Evolutionary conservation across 2,888 invertebrate genomes (phyloP).

Genomic region (Drosophila mayaguana): DNA sequence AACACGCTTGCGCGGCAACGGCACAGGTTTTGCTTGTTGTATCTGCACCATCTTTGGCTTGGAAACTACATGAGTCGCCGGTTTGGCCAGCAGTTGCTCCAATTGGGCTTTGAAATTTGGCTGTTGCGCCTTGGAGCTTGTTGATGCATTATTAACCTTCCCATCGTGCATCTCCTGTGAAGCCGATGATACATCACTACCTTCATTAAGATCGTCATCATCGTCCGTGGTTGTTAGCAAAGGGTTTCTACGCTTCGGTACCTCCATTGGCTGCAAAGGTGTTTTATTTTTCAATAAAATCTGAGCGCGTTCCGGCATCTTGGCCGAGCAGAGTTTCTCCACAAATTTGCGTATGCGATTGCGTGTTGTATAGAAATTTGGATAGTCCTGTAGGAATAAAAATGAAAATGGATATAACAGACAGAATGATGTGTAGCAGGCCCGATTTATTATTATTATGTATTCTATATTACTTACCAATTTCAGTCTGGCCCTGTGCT

Average conservation of each 20-base stretch:
- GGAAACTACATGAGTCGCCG: constrained; percentile 58
- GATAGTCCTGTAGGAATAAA: constrained; percentile 61
- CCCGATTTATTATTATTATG: no score
- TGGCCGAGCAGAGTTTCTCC: constrained; percentile 75
- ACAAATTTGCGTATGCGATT: constrained; percentile 80
- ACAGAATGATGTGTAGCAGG: no score
- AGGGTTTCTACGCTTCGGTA: constrained; percentile 22
- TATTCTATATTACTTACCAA: constrained; percentile 57
- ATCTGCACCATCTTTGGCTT: constrained; percentile 27
- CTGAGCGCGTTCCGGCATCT: constrained; percentile 69
- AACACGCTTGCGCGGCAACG: constrained; percentile 83
- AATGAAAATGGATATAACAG: background rate
- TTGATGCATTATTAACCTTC: background rate
- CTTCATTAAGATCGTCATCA: constrained; percentile 33
- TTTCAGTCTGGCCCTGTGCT: constrained; percentile 67
- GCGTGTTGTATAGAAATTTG: constrained; percentile 78
- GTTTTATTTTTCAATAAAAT: constrained; percentile 63
- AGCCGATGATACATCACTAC: constrained; percentile 11
- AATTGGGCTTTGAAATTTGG: constrained; percentile 73
- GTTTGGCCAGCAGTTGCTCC: constrained; percentile 72
- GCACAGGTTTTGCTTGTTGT: constrained; percentile 67
- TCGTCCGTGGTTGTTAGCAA: constrained; percentile 9
- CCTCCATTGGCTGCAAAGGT: constrained; percentile 59
- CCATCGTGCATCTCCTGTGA: constrained; percentile 27
- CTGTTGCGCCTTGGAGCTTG: constrained; percentile 38